These are phyloP conservation scores for Laticauda colubrina DNA, from an alignment of 2,113 vertebrate species.

Conservation along the genomic window DNA sequence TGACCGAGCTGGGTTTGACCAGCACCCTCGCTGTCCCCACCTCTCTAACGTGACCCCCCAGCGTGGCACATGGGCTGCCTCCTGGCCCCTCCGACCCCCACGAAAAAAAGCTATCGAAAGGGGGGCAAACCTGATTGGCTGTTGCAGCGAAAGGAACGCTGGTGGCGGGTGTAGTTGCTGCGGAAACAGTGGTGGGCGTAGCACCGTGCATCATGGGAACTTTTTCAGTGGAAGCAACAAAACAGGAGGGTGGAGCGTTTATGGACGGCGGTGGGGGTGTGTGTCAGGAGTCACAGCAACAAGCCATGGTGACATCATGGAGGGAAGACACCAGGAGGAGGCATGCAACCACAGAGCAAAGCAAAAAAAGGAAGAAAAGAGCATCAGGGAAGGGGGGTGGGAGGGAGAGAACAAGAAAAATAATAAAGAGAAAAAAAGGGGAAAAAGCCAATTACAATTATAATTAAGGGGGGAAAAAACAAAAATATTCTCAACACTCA, in stretches of 20 bases:
- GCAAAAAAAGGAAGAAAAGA: conserved; percentile 62
- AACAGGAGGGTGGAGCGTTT: conserved; percentile 82
- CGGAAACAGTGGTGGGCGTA: conserved; percentile 95
- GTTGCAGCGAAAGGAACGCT: conserved; percentile 94
- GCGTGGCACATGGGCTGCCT: conserved; percentile 26
- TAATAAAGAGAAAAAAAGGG: conserved; percentile 70
- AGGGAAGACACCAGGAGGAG: conserved; percentile 76
- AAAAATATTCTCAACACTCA: conserved; percentile 77
- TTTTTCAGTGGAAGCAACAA: conserved; percentile 87
- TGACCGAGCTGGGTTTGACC: not conserved
- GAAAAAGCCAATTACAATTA: conserved; percentile 85
- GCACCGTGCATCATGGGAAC: conserved; percentile 99
- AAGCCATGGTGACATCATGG: conserved; percentile 87
- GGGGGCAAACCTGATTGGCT: conserved; percentile 97
- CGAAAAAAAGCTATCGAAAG: conserved; percentile 81
- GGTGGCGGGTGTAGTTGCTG: conserved; percentile 93
- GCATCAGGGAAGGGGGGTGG: conserved; percentile 51
- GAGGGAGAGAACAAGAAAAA: conserved; percentile 54
- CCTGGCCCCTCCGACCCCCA: conserved; percentile 64
- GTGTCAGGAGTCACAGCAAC: conserved; percentile 81
- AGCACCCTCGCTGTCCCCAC: not conserved
- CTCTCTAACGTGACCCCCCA: not conserved
- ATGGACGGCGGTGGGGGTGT: conserved; percentile 73
- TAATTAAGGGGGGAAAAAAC: conserved; percentile 78
- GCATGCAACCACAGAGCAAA: conserved; percentile 82